These are phyloP conservation scores for Zhuqinia jingwanae DNA, from an alignment of 2,888 invertebrate genomes.

Conservation along the genomic window DNA sequence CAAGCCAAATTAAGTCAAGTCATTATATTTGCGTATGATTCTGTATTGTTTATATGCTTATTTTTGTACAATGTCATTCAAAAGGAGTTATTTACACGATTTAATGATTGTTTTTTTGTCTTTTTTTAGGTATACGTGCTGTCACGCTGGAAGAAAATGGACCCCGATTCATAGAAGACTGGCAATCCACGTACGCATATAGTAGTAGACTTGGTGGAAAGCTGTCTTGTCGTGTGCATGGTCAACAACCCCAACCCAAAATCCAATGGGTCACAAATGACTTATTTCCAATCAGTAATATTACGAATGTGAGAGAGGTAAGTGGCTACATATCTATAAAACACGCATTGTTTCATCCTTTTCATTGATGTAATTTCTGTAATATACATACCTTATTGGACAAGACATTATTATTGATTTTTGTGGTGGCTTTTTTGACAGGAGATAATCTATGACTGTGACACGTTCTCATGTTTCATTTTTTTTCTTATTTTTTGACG, in stretches of 20 bases:
- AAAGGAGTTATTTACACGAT: not conserved
- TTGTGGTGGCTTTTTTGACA: too few species aligned
- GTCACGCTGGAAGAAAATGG: constrained; percentile 78
- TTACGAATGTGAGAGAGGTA: constrained; percentile 77
- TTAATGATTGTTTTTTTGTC: not conserved
- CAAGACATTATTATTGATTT: not conserved
- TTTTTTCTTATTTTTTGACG: not conserved
- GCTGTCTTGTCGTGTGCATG: constrained; percentile 75
- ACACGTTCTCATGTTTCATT: not conserved
- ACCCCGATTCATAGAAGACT: constrained; percentile 78
- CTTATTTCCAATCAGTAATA: constrained; percentile 77
- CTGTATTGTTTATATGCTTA: too few species aligned
- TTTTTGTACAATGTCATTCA: not conserved
- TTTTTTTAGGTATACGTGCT: constrained; percentile 63
- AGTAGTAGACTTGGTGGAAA: constrained; percentile 77
- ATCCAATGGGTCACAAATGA: constrained; percentile 79
- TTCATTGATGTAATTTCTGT: not conserved
- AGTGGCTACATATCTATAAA: constrained; percentile 44
- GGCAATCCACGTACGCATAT: constrained; percentile 75
- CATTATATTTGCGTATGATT: too few species aligned
- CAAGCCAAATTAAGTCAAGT: too few species aligned
- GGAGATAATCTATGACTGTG: not conserved
- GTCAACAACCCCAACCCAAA: constrained; percentile 76
- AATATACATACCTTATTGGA: too few species aligned
- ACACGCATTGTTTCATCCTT: not conserved